phyloP scores from a whole-genome alignment of 2,113 vertebrate genomes.

The Lepisosteus oculatus region DNA sequence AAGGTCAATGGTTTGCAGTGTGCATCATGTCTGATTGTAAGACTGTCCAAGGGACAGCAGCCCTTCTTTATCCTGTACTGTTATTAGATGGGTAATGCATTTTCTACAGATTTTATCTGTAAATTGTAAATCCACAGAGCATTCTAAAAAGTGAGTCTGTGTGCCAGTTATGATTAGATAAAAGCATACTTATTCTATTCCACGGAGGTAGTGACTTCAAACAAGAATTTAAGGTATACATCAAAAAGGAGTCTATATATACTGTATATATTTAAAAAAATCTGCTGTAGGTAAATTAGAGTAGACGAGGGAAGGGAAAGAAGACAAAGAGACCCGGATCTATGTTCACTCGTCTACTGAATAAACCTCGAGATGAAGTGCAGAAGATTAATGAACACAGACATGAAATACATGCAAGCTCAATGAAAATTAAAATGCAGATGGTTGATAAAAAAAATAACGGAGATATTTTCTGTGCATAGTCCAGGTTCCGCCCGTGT shows the following conservation, averaged over 20 bases:
- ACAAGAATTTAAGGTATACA: background rate
- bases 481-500: background rate
- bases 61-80: no score
- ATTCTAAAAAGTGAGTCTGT: no score
- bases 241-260: background rate
- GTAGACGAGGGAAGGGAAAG: no score
- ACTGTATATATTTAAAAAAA: background rate
- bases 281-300: background rate
- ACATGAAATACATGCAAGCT: background rate
- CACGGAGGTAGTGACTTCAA: background rate
- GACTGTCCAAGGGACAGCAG: background rate
- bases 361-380: slow-evolving; percentile 5
- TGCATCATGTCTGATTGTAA: slow-evolving; percentile 8
- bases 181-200: no score
- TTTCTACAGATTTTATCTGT: no score
- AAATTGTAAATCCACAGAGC: no score
- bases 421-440: background rate
- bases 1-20: background rate
- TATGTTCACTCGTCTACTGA: background rate
- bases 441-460: no score
- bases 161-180: no score
- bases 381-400: background rate
- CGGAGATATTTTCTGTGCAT: background rate
- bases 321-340: no score
- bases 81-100: no score